Evolutionary conservation across 2,113 vertebrate species (phyloP), one percentile per base, ranked within the genome.

Genomic region (Nycticebus coucang): DNA sequence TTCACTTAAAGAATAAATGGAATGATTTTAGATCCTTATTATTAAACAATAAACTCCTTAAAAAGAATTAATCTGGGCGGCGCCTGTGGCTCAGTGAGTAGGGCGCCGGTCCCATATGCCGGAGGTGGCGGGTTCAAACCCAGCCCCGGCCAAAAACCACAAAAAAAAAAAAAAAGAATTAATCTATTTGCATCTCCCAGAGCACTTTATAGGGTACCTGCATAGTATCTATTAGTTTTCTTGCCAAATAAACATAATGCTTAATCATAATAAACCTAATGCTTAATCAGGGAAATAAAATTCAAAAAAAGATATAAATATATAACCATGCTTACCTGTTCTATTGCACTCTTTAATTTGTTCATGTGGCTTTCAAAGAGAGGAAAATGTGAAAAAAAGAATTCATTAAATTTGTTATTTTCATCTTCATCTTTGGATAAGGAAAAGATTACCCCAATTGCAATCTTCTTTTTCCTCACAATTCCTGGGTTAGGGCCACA

Each of bases 311-410:
- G 11, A 91, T 35, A 41, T 62, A 89, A 95, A 78, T 55, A 82
- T 87, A 78, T 59, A 62, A 71, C 4, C 6, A 30, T 71, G 77
- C 96, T 98, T 98, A 99, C 99, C 99, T 99, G 99, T 97, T 99
- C 99, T 94, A 99, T 99, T 91, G 99, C 99, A 88, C 99, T 99
- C 98, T 99, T 99, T 92, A 99, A 98, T 97, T 99, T 99, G 99
- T 99, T 99, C 99, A 99, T 99, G 98, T 99, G 99, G 98, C 99
- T 99, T 98, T 99, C 99, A 98, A 99, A 99, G 45, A 99, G 99
- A 72, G 99, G 99, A 94, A 99, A 99, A 98, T 99, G 99, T 71
- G 99, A 99, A 98, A 99, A 99, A 98, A 99, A 99, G 98, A 99
- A 99, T 94, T 99, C 99, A 81, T 99, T 99, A 98, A 99, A 99